phyloP scores from a whole-genome alignment of 2,113 vertebrate species.

The Apus apus region DNA sequence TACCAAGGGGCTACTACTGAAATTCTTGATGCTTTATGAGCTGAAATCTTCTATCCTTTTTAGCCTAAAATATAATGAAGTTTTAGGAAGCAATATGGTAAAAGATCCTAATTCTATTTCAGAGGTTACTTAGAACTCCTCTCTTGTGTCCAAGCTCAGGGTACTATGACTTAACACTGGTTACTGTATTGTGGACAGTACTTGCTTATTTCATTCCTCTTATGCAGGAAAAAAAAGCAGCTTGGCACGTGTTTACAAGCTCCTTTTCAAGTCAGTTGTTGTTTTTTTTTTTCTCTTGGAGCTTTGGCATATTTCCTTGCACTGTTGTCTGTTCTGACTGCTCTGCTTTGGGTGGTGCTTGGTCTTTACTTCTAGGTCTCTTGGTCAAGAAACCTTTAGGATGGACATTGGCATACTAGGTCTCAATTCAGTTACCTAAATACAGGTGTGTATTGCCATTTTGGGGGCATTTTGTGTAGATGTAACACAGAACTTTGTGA shows the following conservation, averaged over 20 bases:
- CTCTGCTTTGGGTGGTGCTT: not conserved
- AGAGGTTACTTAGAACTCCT: not conserved
- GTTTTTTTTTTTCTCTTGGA: not conserved
- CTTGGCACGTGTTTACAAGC: not conserved
- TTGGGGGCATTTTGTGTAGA: accelerated
- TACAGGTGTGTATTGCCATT: not conserved
- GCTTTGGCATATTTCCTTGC: not conserved
- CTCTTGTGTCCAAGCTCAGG: not conserved
- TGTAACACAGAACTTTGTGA: not conserved
- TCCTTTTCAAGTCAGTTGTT: not conserved
- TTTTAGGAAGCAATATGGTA: not conserved
- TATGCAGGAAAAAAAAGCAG: not conserved
- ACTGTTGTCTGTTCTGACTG: not conserved
- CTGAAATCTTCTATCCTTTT: not conserved
- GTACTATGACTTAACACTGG: not conserved
- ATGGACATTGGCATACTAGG: not conserved
- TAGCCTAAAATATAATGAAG: not conserved
- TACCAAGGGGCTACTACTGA: not conserved
- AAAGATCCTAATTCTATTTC: not conserved
- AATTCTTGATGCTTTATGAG: not conserved
- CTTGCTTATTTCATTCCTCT: not conserved
- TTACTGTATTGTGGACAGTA: not conserved
- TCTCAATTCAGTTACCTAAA: not conserved
- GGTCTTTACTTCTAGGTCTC: not conserved
- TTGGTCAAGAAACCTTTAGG: not conserved